Evolutionary conservation across 2,888 invertebrate species (phyloP).

Genomic region (Aphodius sticticus): DNA sequence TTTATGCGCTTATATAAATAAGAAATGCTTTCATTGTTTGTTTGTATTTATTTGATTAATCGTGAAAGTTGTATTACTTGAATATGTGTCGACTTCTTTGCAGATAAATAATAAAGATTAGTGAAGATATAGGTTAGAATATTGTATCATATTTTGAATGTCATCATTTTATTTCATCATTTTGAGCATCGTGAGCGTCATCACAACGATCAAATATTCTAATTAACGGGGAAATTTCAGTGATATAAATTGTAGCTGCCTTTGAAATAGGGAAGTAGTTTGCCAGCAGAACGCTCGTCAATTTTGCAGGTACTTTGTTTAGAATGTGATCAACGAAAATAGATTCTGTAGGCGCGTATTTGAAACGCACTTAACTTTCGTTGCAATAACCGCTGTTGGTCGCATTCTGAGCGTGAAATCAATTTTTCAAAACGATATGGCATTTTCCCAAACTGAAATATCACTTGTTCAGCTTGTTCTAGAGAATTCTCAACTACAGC

Average conservation of each 20-base stretch:
- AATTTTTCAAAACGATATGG: slow-evolving; percentile 42
- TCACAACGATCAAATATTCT: not conserved
- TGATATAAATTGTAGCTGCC: not conserved
- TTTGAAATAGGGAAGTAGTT: not conserved
- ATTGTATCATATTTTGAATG: not conserved
- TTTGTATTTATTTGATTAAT: no score
- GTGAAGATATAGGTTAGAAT: not conserved
- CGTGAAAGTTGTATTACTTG: no score
- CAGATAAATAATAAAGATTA: no score
- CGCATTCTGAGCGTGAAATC: slow-evolving; percentile 40
- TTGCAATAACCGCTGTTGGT: slow-evolving; percentile 35
- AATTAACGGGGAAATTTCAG: not conserved
- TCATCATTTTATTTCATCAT: not conserved
- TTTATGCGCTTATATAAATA: no score
- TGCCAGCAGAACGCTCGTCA: not conserved
- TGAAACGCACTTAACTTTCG: slow-evolving; percentile 33
- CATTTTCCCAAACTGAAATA: slow-evolving; percentile 47
- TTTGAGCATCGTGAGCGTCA: not conserved
- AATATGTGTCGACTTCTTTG: no score
- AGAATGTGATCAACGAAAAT: slow-evolving; percentile 44
- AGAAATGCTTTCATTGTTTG: no score
- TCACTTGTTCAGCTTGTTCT: slow-evolving; percentile 37
- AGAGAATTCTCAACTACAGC: slow-evolving; percentile 31
- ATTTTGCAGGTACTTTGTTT: slow-evolving; percentile 38
- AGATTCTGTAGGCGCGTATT: slow-evolving; percentile 43